Conservation (phyloP, 1,140 invertebrate genomes). For the Drosophila punjabiensis region DNA sequence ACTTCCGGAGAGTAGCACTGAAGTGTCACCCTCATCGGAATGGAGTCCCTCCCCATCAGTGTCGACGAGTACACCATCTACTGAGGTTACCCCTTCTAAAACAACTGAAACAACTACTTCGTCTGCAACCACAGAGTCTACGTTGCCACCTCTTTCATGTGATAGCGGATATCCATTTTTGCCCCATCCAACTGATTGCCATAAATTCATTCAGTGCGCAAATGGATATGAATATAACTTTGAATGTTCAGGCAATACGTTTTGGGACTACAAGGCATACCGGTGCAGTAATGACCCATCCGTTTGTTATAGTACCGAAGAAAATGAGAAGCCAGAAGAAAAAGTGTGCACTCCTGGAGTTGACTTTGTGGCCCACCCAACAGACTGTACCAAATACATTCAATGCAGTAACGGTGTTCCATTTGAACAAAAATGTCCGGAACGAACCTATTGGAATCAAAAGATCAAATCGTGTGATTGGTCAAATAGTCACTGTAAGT, state of each 20-base stretch:
- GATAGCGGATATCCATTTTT: slow-evolving; percentile 22
- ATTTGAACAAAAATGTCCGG: slow-evolving; percentile 29
- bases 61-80: slow-evolving; percentile 1
- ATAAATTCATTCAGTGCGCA: slow-evolving; percentile 48
- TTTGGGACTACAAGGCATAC: slow-evolving; percentile 38
- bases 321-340: background rate
- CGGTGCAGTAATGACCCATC: background rate
- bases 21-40: background rate
- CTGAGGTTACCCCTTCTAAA: slow-evolving; percentile 1
- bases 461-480: slow-evolving; percentile 17
- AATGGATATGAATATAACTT: slow-evolving; percentile 20
- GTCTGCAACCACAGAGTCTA: slow-evolving; percentile 10
- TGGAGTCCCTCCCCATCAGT: background rate
- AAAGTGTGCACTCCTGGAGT: slow-evolving; percentile 21
- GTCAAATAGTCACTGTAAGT: slow-evolving; percentile 19
- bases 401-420: slow-evolving; percentile 38
- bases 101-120: slow-evolving; percentile 7
- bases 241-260: slow-evolving; percentile 11
- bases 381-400: slow-evolving; percentile 39
- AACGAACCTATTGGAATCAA: slow-evolving; percentile 35
- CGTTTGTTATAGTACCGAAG: slow-evolving; percentile 18
- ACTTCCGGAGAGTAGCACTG: background rate
- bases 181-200: slow-evolving; percentile 46
- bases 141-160: slow-evolving; percentile 19
- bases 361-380: slow-evolving; percentile 11